Evolutionary conservation across 1,140 invertebrate species (phyloP).

Genomic region (Drosophila kurseongensis): DNA sequence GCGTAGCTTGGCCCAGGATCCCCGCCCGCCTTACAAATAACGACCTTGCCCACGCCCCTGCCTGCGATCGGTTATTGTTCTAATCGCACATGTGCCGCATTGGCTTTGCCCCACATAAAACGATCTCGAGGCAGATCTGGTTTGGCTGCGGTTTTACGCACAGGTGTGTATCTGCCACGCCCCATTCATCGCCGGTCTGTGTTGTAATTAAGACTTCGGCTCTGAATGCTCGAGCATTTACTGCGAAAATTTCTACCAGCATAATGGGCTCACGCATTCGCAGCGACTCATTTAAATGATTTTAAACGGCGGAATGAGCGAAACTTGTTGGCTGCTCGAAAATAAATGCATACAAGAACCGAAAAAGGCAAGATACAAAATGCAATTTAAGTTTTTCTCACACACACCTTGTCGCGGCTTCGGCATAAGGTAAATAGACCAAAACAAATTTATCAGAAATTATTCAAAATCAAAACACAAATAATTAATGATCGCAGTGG

Average conservation of each 20-base stretch:
- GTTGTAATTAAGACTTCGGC: conserved; percentile 60
- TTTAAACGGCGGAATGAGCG: conserved; percentile 9
- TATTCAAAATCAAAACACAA: conserved; percentile 37
- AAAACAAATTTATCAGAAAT: conserved; percentile 43
- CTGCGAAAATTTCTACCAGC: conserved; percentile 37
- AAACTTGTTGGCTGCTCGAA: conserved; percentile 38
- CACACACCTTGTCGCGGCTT: conserved; percentile 35
- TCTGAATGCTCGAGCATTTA: conserved; percentile 36
- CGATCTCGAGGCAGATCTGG: conserved; percentile 21
- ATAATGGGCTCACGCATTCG: conserved; percentile 25
- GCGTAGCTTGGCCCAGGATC: conserved; percentile 1
- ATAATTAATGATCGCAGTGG: background rate
- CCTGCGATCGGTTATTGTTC: conserved; percentile 35
- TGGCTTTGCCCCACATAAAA: conserved; percentile 37
- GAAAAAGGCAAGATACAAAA: conserved; percentile 34
- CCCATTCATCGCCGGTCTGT: conserved; percentile 20
- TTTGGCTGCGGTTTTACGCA: conserved; percentile 32
- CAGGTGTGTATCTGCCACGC: conserved; percentile 45
- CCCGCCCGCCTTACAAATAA: background rate
- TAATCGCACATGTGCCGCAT: conserved; percentile 5
- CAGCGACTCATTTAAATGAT: conserved; percentile 35
- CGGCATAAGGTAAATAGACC: conserved; percentile 26
- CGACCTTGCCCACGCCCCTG: conserved; percentile 47
- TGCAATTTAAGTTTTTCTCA: conserved; percentile 55
- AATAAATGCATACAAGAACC: conserved; percentile 27